phyloP scores from a whole-genome alignment of 53 echinoderm and acorn worm genomes.

The Glandiceps talaboti region DNA sequence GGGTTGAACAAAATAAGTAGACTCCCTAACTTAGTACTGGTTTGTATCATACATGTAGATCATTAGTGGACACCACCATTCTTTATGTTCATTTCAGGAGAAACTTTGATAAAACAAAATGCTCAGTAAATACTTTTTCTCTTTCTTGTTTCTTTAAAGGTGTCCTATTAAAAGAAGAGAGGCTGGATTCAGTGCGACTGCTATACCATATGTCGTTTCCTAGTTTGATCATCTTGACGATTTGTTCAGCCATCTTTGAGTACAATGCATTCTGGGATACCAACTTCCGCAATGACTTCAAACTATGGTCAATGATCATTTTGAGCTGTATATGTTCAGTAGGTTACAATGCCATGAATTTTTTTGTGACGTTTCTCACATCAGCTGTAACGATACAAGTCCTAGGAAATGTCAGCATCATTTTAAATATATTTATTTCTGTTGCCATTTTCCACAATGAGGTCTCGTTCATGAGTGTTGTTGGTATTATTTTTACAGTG shows the following conservation, averaged over 20 bases:
- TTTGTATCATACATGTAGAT: no score
- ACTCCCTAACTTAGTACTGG: no score
- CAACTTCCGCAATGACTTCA: conserved; percentile 13
- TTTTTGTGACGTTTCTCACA: conserved; percentile 88
- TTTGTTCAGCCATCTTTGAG: conserved; percentile 57
- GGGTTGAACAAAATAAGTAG: no score
- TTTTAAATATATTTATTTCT: conserved; percentile 56
- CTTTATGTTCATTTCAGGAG: no score
- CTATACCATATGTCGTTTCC: conserved; percentile 93
- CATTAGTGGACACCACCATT: no score
- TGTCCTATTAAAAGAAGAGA: conserved; percentile 73
- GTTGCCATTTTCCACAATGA: conserved; percentile 79
- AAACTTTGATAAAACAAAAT: no score
- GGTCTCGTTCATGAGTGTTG: conserved; percentile 39
- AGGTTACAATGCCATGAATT: conserved; percentile 83
- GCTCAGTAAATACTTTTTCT: no score
- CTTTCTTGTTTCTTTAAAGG: no score
- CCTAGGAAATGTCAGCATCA: conserved; percentile 64
- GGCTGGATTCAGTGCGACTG: conserved; percentile 74
- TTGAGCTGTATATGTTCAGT: conserved; percentile 76
- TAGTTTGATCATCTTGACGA: conserved; percentile 51
- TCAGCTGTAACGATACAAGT: conserved; percentile 79
- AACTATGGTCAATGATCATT: conserved; percentile 37
- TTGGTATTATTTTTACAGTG: conserved; percentile 47
- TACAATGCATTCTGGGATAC: conserved; percentile 36